Evolutionary conservation across 2,797 vertebrate species (phyloP).

Genomic region (Chiroxiphia lanceolata): DNA sequence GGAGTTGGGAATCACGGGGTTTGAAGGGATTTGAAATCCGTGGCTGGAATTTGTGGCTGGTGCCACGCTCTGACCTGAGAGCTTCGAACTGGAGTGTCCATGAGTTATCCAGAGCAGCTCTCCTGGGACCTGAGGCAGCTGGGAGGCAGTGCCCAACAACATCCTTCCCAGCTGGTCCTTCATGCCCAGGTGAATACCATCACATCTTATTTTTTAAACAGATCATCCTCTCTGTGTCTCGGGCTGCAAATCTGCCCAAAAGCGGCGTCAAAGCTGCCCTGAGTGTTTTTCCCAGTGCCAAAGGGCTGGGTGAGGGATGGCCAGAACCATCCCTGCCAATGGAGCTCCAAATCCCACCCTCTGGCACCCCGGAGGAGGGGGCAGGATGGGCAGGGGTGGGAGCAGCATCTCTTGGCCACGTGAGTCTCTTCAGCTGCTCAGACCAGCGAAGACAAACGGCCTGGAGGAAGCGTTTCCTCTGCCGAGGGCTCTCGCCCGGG

Average conservation of each 20-base stretch:
- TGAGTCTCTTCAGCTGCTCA: not conserved
- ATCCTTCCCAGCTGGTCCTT: not conserved
- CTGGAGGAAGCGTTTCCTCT: conserved; percentile 55
- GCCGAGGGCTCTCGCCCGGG: not conserved
- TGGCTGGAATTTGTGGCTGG: not conserved
- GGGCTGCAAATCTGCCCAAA: not conserved
- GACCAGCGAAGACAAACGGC: conserved; percentile 4
- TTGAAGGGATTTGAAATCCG: not conserved
- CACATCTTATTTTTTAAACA: accelerated
- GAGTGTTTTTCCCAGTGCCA: not conserved
- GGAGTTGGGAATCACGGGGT: accelerated
- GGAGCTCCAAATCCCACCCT: not conserved
- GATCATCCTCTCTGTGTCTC: not conserved
- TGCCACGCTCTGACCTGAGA: not conserved
- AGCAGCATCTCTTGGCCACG: not conserved
- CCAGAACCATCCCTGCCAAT: accelerated
- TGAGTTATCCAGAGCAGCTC: not conserved
- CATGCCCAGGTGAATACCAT: not conserved
- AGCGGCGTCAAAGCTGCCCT: not conserved
- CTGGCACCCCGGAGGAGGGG: accelerated
- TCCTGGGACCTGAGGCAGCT: not conserved
- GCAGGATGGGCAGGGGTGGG: not conserved
- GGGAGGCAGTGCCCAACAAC: not conserved
- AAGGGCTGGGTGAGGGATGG: not conserved
- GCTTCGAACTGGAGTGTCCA: not conserved